Percentiles rank a stretch among this genome's conserved stretches.
Evolutionary conservation across 1,140 invertebrate genomes (phyloP).

Genomic region (Frieseomelitta varia): DNA sequence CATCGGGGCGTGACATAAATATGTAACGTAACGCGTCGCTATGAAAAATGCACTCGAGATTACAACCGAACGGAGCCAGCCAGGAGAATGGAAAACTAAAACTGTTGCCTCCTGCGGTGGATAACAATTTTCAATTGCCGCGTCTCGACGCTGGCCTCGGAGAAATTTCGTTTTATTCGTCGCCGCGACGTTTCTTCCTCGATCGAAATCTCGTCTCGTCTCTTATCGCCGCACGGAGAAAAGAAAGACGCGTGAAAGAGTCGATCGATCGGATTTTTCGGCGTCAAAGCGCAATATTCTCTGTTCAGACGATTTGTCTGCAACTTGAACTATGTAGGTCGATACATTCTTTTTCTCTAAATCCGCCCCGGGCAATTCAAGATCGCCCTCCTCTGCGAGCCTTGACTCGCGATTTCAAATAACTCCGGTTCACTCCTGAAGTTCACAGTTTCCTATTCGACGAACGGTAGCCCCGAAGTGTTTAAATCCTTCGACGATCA

Average conservation of each 20-base stretch:
- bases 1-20: constrained; percentile 65
- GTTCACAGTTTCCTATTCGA: background rate
- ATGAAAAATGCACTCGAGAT: constrained; percentile 67
- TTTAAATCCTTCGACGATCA: constrained; percentile 15
- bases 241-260: background rate
- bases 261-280: constrained; percentile 9
- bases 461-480: background rate
- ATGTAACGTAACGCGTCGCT: constrained; percentile 63
- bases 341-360: background rate
- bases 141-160: constrained; percentile 19
- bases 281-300: background rate
- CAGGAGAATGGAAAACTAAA: background rate
- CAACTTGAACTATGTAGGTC: constrained; percentile 15
- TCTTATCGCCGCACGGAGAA: no score
- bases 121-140: constrained; percentile 17
- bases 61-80: constrained; percentile 43
- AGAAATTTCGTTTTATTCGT: constrained; percentile 23
- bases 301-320: constrained; percentile 4
- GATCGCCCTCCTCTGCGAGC: background rate
- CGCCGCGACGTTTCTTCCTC: constrained; percentile 7
- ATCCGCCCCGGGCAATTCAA: background rate
- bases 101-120: constrained; percentile 1
- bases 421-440: background rate
- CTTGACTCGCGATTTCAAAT: background rate
- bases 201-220: no score